Evolutionary conservation across 2,888 invertebrate species (phyloP).

Genomic region (Nysson spinosus): DNA sequence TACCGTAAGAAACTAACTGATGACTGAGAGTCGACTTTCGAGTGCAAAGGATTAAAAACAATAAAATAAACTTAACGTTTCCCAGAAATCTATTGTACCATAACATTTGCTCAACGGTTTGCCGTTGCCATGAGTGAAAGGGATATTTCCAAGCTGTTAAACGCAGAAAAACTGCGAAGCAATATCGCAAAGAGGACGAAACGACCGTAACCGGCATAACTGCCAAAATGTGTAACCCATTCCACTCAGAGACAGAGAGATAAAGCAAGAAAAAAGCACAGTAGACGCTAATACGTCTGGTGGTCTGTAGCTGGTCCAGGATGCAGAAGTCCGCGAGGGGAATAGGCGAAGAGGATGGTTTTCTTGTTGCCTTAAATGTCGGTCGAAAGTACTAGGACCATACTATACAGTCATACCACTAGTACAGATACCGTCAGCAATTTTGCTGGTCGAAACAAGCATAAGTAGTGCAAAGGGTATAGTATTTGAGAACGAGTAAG

Average conservation of each 20-base stretch:
- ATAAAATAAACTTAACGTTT: no score
- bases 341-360: slow-evolving; percentile 12
- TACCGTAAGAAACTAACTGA: no score
- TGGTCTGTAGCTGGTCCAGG: slow-evolving; percentile 3
- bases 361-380: slow-evolving; percentile 48
- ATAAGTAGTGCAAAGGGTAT: slow-evolving; percentile 23
- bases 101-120: no score
- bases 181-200: slow-evolving; percentile 16
- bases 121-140: no score
- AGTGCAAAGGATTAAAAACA: no score
- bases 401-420: not conserved
- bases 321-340: not conserved
- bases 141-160: not conserved
- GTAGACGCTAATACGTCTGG: slow-evolving; percentile 40
- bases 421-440: slow-evolving; percentile 13
- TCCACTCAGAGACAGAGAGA: slow-evolving; percentile 33
- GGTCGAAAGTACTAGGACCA: slow-evolving; percentile 49
- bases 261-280: slow-evolving; percentile 42
- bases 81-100: no score
- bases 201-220: slow-evolving; percentile 39
- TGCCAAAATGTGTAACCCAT: slow-evolving; percentile 57
- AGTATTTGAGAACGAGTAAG: not conserved
- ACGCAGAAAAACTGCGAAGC: slow-evolving; percentile 29
- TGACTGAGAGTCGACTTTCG: no score
- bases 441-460: slow-evolving; percentile 46